A percentile compares a stretch with the other conserved stretches of the same genome.
phyloP scores from a whole-genome alignment of 1,140 invertebrate species.

The Wasmannia auropunctata region DNA sequence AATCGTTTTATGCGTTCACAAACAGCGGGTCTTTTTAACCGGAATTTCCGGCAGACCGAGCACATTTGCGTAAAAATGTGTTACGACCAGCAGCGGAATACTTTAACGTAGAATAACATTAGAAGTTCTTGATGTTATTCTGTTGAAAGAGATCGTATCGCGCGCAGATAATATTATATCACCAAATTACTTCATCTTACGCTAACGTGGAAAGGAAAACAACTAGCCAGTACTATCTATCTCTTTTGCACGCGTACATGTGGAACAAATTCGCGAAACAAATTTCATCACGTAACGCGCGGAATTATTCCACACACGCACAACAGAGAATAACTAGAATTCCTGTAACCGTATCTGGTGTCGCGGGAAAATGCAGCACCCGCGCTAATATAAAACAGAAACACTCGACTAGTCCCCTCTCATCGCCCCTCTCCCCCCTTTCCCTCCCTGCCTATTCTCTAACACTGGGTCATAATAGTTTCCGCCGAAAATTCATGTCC shows the following conservation, averaged over 20 bases:
- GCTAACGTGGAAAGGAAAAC: background rate
- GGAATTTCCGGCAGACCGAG: conserved; percentile 9
- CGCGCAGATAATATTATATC: background rate
- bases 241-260: background rate
- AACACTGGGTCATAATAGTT: background rate
- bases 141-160: background rate
- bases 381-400: conserved; percentile 49
- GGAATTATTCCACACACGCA: conserved; percentile 17
- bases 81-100: background rate
- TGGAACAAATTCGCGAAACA: background rate
- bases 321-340: conserved; percentile 27
- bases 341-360: conserved; percentile 3
- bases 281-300: conserved; percentile 25
- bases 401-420: background rate
- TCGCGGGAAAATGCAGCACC: background rate
- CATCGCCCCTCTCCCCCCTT: background rate
- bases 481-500: conserved; percentile 48
- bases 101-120: conserved; percentile 8
- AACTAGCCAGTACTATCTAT: background rate
- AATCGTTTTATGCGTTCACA: conserved; percentile 36
- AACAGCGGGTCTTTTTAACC: conserved; percentile 21
- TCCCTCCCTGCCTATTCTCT: no score
- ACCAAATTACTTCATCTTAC: background rate
- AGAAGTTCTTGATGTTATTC: background rate
- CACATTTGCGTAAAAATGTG: conserved; percentile 30